These are phyloP conservation scores for Rhyacichthys aspro DNA, from an alignment of 2,797 vertebrate genomes.

Conservation along the genomic window DNA sequence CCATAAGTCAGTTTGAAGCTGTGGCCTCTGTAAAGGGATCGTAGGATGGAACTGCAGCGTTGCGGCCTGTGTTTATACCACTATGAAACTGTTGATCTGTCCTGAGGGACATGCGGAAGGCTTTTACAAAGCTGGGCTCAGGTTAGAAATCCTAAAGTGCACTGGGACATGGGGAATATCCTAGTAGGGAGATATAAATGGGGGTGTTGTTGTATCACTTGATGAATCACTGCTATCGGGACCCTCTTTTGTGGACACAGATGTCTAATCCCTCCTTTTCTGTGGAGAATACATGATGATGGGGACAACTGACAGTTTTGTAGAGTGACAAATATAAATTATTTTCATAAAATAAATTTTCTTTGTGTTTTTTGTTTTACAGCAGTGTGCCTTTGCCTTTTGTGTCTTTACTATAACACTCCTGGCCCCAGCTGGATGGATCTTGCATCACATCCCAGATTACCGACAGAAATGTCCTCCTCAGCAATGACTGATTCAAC, in stretches of 20 bases:
- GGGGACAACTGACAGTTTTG: not conserved
- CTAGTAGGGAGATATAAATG: slow-evolving; percentile 31
- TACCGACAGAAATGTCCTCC: slow-evolving; percentile 68
- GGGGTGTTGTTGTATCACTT: slow-evolving; percentile 17
- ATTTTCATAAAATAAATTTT: not conserved
- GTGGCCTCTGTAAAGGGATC: slow-evolving; percentile 50
- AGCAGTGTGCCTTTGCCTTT: slow-evolving; percentile 80
- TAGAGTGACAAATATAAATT: no score
- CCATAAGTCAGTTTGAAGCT: slow-evolving; percentile 56
- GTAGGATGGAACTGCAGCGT: slow-evolving; percentile 54
- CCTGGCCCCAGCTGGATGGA: slow-evolving; percentile 83
- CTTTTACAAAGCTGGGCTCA: slow-evolving; percentile 53
- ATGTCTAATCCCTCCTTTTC: slow-evolving; percentile 16
- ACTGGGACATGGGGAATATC: slow-evolving; percentile 47
- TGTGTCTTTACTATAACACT: slow-evolving; percentile 76
- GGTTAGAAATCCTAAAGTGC: slow-evolving; percentile 51
- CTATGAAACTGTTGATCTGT: slow-evolving; percentile 62
- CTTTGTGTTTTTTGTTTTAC: slow-evolving; percentile 49
- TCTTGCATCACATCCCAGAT: slow-evolving; percentile 79
- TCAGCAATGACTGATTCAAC: slow-evolving; percentile 34
- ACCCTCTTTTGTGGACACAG: slow-evolving; percentile 30
- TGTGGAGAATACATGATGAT: slow-evolving; percentile 14
- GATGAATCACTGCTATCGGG: slow-evolving; percentile 36
- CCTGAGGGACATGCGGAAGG: slow-evolving; percentile 51
- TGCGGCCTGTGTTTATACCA: slow-evolving; percentile 50